Conservation (phyloP, 35 echinoderm and acorn worm genomes). For the Heliocidaris erythrogramma region DNA sequence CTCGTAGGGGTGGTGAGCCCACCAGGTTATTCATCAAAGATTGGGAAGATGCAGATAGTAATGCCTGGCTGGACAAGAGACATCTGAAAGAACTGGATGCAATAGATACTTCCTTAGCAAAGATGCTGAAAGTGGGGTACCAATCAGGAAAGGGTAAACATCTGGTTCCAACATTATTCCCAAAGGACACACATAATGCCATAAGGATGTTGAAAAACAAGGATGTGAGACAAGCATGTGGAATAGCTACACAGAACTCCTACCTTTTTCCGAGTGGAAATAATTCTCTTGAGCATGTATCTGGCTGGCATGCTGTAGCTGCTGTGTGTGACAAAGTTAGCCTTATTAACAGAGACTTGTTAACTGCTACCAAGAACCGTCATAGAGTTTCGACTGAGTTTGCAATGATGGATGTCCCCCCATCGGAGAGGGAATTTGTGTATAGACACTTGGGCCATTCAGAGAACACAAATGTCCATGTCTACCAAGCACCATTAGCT, state of each 20-base stretch:
- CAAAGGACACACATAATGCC: constrained; percentile 44
- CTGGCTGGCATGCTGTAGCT: not conserved
- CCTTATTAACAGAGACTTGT: not conserved
- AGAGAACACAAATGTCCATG: constrained; percentile 55
- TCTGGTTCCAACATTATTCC: constrained; percentile 55
- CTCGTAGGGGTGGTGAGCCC: constrained; percentile 71
- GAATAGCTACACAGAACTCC: not conserved
- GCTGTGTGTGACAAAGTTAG: not conserved
- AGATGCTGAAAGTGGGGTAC: constrained; percentile 38
- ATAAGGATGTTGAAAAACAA: not conserved
- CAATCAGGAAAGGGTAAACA: constrained; percentile 52
- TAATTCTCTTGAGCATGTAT: not conserved
- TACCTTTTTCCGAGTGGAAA: constrained; percentile 42
- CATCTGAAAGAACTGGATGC: not conserved
- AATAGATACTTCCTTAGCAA: constrained; percentile 25
- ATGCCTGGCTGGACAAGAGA: constrained; percentile 61
- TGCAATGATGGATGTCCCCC: constrained; percentile 14
- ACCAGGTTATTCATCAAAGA: constrained; percentile 50
- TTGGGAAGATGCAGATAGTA: constrained; percentile 65
- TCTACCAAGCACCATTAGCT: constrained; percentile 68
- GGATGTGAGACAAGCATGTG: not conserved
- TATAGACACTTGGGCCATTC: constrained; percentile 76
- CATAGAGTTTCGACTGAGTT: constrained; percentile 4
- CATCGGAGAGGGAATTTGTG: not conserved
- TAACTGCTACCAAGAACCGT: constrained; percentile 47